Percentiles rank a stretch among this genome's conserved stretches.
Evolutionary conservation across 92 coral and sea anemone species (phyloP).

Genomic region (Diadumene lineata): DNA sequence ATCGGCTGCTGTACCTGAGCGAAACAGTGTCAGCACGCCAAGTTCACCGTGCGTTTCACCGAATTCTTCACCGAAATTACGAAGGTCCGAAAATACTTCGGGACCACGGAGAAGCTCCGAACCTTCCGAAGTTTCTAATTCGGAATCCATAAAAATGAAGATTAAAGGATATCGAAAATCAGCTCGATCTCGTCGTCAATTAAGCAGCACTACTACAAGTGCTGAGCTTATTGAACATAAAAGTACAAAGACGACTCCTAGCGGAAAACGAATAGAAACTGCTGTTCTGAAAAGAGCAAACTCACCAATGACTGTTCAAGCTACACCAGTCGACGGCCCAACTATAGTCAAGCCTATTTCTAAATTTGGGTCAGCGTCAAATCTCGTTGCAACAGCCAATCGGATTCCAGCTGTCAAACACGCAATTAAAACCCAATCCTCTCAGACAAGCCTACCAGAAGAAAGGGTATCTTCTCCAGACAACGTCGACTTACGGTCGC

Average conservation of each 20-base stretch:
- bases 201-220: constrained; percentile 93
- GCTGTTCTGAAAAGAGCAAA: constrained; percentile 83
- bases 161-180: constrained; percentile 66
- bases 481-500: constrained; percentile 55
- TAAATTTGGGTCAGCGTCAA: constrained; percentile 57
- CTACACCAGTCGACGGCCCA: constrained; percentile 66
- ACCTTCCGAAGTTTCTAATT: constrained; percentile 67
- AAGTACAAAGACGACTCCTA: constrained; percentile 70
- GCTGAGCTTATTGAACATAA: constrained; percentile 97
- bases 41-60: constrained; percentile 84
- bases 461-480: constrained; percentile 51
- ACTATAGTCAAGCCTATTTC: constrained; percentile 66
- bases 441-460: constrained; percentile 59
- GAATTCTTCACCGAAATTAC: constrained; percentile 71
- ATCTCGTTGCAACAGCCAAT: constrained; percentile 58
- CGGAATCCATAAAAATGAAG: constrained; percentile 78
- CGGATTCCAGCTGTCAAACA: constrained; percentile 64
- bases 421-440: constrained; percentile 56
- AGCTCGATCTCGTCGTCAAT: constrained; percentile 74
- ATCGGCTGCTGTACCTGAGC: constrained; percentile 54
- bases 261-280: constrained; percentile 82
- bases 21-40: constrained; percentile 72
- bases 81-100: constrained; percentile 71
- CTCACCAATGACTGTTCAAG: constrained; percentile 85
- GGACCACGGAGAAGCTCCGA: constrained; percentile 77